These are phyloP conservation scores for Chironomus riparius DNA, from an alignment of 2,888 invertebrate species.

Conservation along the genomic window DNA sequence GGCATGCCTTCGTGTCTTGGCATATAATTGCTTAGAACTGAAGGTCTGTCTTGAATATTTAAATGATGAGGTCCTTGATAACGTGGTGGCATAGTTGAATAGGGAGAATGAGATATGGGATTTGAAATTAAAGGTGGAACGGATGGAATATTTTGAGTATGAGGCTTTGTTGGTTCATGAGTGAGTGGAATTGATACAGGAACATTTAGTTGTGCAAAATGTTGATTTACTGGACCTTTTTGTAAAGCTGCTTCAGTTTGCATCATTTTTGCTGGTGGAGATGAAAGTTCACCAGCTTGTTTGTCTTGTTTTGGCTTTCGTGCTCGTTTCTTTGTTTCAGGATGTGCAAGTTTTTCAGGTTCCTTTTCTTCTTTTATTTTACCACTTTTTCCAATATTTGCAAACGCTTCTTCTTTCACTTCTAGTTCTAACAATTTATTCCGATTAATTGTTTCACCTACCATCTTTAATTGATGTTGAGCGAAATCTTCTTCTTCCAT, in stretches of 20 bases:
- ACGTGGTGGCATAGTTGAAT: not conserved
- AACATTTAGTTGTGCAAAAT: not conserved
- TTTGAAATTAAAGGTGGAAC: constrained; percentile 27
- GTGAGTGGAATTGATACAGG: not conserved
- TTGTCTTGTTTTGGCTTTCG: constrained; percentile 19
- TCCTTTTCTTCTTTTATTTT: constrained; percentile 18
- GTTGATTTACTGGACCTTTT: not conserved
- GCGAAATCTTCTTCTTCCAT: constrained; percentile 55
- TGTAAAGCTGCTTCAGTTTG: no score
- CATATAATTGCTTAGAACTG: constrained; percentile 24
- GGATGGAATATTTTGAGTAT: constrained; percentile 10
- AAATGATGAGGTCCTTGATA: not conserved
- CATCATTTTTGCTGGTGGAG: not conserved
- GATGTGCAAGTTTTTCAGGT: constrained; percentile 16
- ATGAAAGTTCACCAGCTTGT: not conserved
- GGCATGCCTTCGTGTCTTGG: constrained; percentile 20
- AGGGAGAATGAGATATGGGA: constrained; percentile 2
- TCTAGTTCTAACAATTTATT: constrained; percentile 49
- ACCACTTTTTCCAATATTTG: not conserved
- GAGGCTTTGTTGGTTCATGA: not conserved
- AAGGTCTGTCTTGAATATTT: not conserved
- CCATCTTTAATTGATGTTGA: constrained; percentile 46
- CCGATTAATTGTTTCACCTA: constrained; percentile 39
- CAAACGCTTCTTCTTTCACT: constrained; percentile 37
- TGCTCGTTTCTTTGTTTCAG: constrained; percentile 8